Conservation (phyloP, 2,113 vertebrate species). For the Percina caprodes region DNA sequence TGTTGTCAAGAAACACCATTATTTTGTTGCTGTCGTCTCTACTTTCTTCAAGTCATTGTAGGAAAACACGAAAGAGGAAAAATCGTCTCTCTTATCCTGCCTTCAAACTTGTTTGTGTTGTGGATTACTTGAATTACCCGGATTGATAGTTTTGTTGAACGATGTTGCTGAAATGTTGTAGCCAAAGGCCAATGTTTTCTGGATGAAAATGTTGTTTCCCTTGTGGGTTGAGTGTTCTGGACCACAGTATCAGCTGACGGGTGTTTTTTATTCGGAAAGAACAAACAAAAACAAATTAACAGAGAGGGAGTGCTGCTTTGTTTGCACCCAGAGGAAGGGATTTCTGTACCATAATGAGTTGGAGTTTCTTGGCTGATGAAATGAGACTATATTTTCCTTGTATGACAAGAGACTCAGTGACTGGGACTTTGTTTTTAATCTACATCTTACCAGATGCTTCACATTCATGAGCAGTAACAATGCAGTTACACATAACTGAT, state of each 20-base stretch:
- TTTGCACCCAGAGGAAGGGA: conserved; percentile 38
- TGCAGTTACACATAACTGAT: neutral
- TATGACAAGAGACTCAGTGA: neutral
- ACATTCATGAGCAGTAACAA: conserved; percentile 11
- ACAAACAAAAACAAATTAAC: conserved; percentile 63
- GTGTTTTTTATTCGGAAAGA: conserved; percentile 45
- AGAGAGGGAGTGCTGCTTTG: conserved; percentile 33
- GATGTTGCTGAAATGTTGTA: conserved; percentile 21
- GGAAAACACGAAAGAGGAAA: neutral
- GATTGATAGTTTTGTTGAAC: conserved; percentile 24
- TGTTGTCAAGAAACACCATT: neutral
- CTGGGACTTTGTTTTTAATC: conserved; percentile 38
- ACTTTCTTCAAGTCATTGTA: neutral
- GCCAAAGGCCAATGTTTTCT: conserved; percentile 21
- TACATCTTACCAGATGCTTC: neutral
- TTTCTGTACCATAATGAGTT: conserved; percentile 24
- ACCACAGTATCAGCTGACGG: conserved; percentile 43
- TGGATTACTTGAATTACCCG: conserved; percentile 29
- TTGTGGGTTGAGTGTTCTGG: conserved; percentile 37
- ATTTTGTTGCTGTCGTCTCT: conserved; percentile 5
- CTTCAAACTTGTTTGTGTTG: conserved; percentile 27
- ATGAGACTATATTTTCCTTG: neutral
- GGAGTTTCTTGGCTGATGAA: conserved; percentile 38
- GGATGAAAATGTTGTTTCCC: conserved; percentile 39
- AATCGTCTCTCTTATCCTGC: neutral